Evolutionary conservation across 2,113 vertebrate species (phyloP).

Genomic region (Chaetodon auriga): DNA sequence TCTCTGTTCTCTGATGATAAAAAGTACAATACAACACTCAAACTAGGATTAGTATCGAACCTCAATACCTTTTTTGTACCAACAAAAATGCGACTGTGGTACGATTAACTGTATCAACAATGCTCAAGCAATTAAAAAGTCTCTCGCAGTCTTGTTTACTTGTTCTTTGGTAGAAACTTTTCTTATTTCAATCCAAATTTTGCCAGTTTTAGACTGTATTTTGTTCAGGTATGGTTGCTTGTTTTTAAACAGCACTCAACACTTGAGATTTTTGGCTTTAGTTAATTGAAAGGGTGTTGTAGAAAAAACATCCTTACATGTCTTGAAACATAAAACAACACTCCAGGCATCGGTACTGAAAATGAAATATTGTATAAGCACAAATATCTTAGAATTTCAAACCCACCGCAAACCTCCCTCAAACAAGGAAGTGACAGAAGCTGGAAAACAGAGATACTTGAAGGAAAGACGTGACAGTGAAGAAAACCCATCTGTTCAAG

Average conservation of each 20-base stretch:
- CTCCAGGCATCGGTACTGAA: neutral
- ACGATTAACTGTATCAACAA: neutral
- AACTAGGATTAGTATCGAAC: neutral
- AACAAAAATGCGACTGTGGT: neutral
- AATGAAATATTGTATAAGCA: neutral
- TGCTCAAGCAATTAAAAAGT: no score
- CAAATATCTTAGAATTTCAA: neutral
- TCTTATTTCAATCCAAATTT: neutral
- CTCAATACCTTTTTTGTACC: neutral
- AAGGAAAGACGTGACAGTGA: neutral
- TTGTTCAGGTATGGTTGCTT: neutral
- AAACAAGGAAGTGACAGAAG: neutral
- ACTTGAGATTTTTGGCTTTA: neutral
- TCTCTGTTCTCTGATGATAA: neutral
- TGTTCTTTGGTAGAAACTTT: neutral
- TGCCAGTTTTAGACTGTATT: neutral
- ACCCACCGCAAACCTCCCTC: neutral
- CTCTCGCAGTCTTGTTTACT: neutral
- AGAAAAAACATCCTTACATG: no score
- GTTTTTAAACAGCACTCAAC: neutral
- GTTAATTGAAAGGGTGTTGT: no score
- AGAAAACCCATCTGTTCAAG: constrained; percentile 16
- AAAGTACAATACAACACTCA: neutral
- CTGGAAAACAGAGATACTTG: neutral
- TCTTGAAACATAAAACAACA: no score